Conservation (phyloP, 2,797 vertebrate species). For the Brotula barbata region DNA sequence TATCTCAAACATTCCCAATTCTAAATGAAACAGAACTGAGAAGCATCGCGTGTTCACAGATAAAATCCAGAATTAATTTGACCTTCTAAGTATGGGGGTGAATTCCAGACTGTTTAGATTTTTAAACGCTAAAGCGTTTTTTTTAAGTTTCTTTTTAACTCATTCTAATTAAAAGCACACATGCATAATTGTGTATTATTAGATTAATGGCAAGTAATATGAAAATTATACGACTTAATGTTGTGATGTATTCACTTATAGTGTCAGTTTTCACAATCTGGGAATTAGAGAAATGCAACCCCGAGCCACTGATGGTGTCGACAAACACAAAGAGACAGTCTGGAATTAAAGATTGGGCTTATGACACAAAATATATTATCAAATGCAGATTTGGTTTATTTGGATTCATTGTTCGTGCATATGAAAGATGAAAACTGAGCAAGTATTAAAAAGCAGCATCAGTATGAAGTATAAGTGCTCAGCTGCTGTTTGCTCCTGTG, state of each 20-base stretch:
- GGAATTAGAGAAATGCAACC: not conserved
- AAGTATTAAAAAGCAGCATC: not conserved
- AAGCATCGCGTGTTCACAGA: constrained; percentile 24
- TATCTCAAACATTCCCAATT: constrained; percentile 62
- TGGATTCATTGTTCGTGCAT: not conserved
- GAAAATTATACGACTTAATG: constrained; percentile 47
- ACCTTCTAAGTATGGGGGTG: constrained; percentile 45
- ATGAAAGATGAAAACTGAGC: not conserved
- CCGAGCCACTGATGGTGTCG: constrained; percentile 20
- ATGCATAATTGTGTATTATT: constrained; percentile 44
- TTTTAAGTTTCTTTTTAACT: constrained; percentile 7
- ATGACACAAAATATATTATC: not conserved
- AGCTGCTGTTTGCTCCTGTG: not conserved
- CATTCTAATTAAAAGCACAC: constrained; percentile 21
- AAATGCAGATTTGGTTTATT: not conserved
- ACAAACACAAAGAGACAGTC: constrained; percentile 6
- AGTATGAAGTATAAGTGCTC: not conserved
- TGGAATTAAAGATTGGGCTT: not conserved
- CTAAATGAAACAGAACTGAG: constrained; percentile 45
- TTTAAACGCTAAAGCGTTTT: constrained; percentile 19
- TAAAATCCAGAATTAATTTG: constrained; percentile 49
- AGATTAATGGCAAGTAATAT: constrained; percentile 34
- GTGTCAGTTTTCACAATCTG: constrained; percentile 8
- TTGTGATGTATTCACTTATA: constrained; percentile 3
- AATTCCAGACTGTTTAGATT: constrained; percentile 11